Evolutionary conservation across 2,797 vertebrate genomes (phyloP).

Genomic region (Aplochiton taeniatus): DNA sequence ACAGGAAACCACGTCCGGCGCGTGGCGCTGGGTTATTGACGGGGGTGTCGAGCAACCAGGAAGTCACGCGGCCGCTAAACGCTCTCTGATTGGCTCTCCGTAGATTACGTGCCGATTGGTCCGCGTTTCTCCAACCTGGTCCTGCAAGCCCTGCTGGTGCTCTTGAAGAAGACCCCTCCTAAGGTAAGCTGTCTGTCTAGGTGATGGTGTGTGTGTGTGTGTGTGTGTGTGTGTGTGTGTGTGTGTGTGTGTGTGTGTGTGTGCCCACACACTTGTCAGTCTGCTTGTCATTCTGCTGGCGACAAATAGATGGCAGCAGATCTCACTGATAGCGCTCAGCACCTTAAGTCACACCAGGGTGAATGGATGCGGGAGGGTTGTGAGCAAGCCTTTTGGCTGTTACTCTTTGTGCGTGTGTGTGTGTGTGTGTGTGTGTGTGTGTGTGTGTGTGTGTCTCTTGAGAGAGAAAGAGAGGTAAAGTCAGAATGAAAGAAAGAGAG

Average conservation of each 20-base stretch:
- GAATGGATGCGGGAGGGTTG: slow-evolving; percentile 9
- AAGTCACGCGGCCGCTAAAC: too few species aligned
- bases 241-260: slow-evolving; percentile 1
- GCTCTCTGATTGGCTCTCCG: slow-evolving; percentile 29
- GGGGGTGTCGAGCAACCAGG: too few species aligned
- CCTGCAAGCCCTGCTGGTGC: slow-evolving; percentile 90
- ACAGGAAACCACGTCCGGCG: too few species aligned
- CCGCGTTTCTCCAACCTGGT: slow-evolving; percentile 96
- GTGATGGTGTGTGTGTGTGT: neutral
- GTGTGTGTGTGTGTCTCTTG: slow-evolving; percentile 1
- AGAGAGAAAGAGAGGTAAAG: neutral
- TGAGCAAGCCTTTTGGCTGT: neutral
- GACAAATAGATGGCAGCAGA: slow-evolving; percentile 77
- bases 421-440: slow-evolving; percentile 55
- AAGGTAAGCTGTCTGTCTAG: slow-evolving; percentile 74
- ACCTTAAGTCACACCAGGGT: slow-evolving; percentile 13
- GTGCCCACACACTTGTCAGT: neutral
- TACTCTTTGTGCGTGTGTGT: slow-evolving; percentile 46
- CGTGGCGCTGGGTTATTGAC: too few species aligned
- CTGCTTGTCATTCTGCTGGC: slow-evolving; percentile 37
- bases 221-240: slow-evolving; percentile 11
- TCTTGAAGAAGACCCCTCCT: slow-evolving; percentile 93
- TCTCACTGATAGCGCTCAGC: slow-evolving; percentile 34
- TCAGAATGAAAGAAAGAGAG: neutral
- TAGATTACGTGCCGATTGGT: slow-evolving; percentile 95